Base-by-base conservation (phyloP, 2,797 vertebrate species). In the Gymnocypris eckloni region DNA sequence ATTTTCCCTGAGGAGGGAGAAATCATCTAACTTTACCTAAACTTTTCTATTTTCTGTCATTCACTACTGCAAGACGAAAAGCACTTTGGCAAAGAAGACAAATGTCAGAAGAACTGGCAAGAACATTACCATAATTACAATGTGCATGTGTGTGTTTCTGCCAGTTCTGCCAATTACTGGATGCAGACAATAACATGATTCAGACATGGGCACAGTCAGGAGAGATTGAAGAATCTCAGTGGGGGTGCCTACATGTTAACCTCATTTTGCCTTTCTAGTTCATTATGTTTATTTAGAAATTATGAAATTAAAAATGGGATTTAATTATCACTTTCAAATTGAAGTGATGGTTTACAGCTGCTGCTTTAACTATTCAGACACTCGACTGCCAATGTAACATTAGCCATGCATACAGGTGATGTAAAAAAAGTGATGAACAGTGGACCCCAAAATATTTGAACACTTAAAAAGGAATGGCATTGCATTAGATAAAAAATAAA, bases 21-120 rank as follows among this genome's bases (percentile, higher is more conserved):
- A 87, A 75, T 82, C 56, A 41, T 45, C 81, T 41, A 69, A 70
- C 61, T 88, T 87, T 43, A 33, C 37, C 11, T 25, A 59, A 89
- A 86, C 76, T 71, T 88, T 86, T 25, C 52, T 78, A 39, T 33
- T 75, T 20, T 76, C 64, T 59, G 67, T 73, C 25, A 71, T 39
- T 56, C 77, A 41, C 45, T 56, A 64, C 37, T 45, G 28, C 6
- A 6, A 85, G 67, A 80, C 72, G 33, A 72, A 85, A 73, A 80
- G 10, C 43, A 50, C 28, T 85, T 85, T 79, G 67, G 67, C 52
- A 80, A 72, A 73, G 72, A 37, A 72, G n/a, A 37, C 56, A 37
- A 79, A 79, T 72, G 80, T 79, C 75, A 84, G 59, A 28, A 41
- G 7, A 64, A 39, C 76, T 84, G 76, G 43, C 69, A 84, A 25